Base-by-base conservation (phyloP, 2,888 invertebrate genomes). In the Drosophila borealis region DNA sequence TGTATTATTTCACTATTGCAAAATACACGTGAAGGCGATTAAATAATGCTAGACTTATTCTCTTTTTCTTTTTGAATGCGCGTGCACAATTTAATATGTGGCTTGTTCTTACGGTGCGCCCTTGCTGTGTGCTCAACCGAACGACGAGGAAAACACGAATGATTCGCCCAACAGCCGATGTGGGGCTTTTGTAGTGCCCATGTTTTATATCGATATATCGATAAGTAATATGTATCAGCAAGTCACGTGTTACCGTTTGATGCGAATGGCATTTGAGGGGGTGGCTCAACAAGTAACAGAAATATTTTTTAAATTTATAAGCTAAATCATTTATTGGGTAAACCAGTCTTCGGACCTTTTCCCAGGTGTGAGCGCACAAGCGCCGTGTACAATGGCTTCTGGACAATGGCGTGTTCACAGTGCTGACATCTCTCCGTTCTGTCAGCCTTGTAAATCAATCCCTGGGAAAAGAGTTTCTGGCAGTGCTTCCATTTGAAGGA, bases 81-180 rank as follows among this genome's bases (percentile, higher is more conserved):
- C 75, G 77, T 75, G 75, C 42, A 77, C 49, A 64, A 60, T 50
- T 63, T 37, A 55, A 21, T 62, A 19, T 55, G 14, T 63, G 6
- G 17, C 36, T 21, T 14, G 37, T 53, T 67, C 13, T 56, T 39
- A 36, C 60, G 41, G 6, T 37, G 34, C 45, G 50, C 14, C 10
- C 41, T 36, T 19, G 21, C 29, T 46, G 14, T 33, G 33, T 59
- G 36, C 48, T 61, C 5, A 44, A 64, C 63, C 61, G 73, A 69
- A 73, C 44, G 57, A 75, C 57, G 73, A 73, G 2, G 50, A 59
- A 57, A 72, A 64, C 73, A 75, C 75, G 75, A 75, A 75, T 75
- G 75, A 69, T 3, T 51, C 55, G 48, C 17, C 41, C 29, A 37
- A 2, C 54, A 48, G 34, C 44, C 77, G 73, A 77, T 51, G 42